phyloP scores from a whole-genome alignment of 2,113 vertebrate species.

The Circaetus cinerascens region DNA sequence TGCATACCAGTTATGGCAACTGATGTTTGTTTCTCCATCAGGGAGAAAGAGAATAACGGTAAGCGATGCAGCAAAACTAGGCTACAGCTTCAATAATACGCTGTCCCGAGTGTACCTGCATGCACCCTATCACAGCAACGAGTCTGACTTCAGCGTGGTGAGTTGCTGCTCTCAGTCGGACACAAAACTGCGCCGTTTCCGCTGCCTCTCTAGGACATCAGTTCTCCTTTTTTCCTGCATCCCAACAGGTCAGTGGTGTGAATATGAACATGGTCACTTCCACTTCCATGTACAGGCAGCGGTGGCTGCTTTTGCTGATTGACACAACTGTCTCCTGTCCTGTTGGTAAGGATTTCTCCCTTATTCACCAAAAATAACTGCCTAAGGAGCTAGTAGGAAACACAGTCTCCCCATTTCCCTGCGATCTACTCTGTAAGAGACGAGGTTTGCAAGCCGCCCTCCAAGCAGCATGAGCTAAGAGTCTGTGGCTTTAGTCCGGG shows the following conservation, averaged over 20 bases:
- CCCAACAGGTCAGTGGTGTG: conserved; percentile 77
- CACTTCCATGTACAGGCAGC: conserved; percentile 77
- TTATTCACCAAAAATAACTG: neutral
- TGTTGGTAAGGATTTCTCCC: conserved; percentile 45
- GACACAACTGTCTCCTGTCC: conserved; percentile 75
- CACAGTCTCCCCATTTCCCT: neutral
- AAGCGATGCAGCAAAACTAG: conserved; percentile 47
- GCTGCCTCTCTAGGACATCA: neutral
- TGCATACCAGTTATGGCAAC: conserved; percentile 51
- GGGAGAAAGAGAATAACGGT: conserved; percentile 45
- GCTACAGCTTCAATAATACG: conserved; percentile 59
- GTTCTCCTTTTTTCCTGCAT: neutral
- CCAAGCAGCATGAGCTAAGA: neutral
- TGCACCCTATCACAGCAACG: conserved; percentile 39
- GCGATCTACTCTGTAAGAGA: neutral
- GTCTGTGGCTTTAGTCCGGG: neutral
- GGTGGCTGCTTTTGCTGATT: conserved; percentile 75
- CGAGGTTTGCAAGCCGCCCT: neutral
- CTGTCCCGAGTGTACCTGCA: conserved; percentile 49
- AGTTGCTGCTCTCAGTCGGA: neutral
- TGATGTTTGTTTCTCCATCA: conserved; percentile 64
- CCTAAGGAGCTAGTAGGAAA: neutral
- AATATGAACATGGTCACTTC: conserved; percentile 81
- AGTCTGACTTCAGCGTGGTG: conserved; percentile 1
- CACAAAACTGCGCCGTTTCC: neutral